Conservation (phyloP, 2,888 invertebrate genomes). For the Empis stercorea region DNA sequence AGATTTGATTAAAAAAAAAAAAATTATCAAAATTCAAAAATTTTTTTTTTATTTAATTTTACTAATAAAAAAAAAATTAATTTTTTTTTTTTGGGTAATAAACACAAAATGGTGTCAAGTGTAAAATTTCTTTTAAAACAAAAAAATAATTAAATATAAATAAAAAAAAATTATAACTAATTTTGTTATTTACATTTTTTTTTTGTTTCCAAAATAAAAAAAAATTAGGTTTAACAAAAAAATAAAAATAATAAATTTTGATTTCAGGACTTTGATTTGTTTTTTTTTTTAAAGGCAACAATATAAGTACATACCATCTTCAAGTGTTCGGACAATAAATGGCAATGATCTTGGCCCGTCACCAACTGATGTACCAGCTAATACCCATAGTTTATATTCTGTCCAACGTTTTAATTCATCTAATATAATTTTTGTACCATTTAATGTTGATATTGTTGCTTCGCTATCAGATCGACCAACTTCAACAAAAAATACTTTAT, state of each 20-base stretch:
- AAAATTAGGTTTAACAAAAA: not conserved
- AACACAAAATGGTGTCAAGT: no score
- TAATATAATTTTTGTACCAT: conserved; percentile 66
- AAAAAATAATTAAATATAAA: no score
- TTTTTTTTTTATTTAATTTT: no score
- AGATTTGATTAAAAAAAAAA: no score
- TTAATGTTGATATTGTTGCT: conserved; percentile 66
- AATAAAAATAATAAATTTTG: not conserved
- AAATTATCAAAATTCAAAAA: not conserved
- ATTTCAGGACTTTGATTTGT: no score
- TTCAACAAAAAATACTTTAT: conserved; percentile 85
- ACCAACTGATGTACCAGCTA: conserved; percentile 92
- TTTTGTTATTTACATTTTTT: no score
- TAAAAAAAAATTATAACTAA: no score
- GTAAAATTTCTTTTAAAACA: no score
- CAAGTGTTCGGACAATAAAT: conserved; percentile 85
- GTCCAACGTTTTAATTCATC: conserved; percentile 91
- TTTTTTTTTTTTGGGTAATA: no score
- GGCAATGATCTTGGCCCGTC: conserved; percentile 90
- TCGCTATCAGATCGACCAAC: conserved; percentile 73
- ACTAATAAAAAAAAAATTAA: no score
- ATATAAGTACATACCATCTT: conserved; percentile 89
- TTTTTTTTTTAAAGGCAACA: no score
- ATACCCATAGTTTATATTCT: conserved; percentile 91
- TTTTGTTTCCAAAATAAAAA: not conserved